These are phyloP conservation scores for Hypomesus transpacificus DNA, from an alignment of 2,113 vertebrate genomes.

Conservation along the genomic window DNA sequence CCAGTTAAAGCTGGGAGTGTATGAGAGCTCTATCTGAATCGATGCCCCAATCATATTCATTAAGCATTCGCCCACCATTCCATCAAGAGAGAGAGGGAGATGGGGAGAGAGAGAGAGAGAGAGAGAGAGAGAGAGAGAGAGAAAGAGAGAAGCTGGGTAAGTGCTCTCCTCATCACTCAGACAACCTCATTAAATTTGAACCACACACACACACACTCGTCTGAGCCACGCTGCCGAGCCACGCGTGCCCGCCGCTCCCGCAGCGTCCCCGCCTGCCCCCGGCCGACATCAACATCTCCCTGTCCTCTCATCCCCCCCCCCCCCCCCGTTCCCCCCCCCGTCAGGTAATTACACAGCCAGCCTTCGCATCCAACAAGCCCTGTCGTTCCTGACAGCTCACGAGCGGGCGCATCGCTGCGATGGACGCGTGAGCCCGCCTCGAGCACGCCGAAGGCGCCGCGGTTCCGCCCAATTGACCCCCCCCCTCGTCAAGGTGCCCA, in stretches of 20 bases:
- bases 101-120: too few species aligned
- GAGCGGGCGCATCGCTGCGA: neutral
- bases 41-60: conserved; percentile 40
- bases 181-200: conserved; percentile 16
- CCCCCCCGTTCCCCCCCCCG: neutral
- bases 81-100: conserved; percentile 6
- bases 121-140: neutral
- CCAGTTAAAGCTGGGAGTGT: neutral
- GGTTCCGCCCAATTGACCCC: conserved; percentile 37
- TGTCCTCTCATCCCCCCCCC: neutral
- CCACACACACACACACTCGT: neutral
- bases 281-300: neutral
- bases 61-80: conserved; percentile 28
- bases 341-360: conserved; percentile 1
- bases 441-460: conserved; percentile 8
- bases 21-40: conserved; percentile 29
- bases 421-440: neutral
- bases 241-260: conserved; percentile 11
- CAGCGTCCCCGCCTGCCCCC: neutral
- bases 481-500: neutral
- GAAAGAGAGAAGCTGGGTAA: neutral
- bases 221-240: conserved; percentile 2
- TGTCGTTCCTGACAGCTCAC: conserved; percentile 34
- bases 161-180: conserved; percentile 28
- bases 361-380: conserved; percentile 14